These are phyloP conservation scores for Apaloderma vittatum DNA, from an alignment of 2,113 vertebrate genomes.

Conservation along the genomic window DNA sequence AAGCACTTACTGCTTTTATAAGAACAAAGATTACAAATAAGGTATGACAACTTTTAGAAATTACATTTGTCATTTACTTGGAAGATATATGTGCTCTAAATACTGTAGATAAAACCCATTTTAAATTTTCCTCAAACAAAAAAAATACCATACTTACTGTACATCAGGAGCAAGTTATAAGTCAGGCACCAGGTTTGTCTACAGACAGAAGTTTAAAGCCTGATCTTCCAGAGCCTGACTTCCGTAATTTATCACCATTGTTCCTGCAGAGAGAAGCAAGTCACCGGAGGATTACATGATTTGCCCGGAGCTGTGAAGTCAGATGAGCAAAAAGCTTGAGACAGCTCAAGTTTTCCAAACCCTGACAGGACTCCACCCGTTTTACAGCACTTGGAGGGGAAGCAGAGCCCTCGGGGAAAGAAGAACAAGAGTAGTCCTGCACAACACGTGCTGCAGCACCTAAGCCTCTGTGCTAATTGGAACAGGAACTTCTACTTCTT, in stretches of 20 bases:
- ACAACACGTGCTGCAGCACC: not conserved
- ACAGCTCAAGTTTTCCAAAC: not conserved
- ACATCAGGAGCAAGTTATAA: not conserved
- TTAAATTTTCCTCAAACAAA: not conserved
- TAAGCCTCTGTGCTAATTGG: not conserved
- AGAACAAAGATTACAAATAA: not conserved
- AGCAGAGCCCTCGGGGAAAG: not conserved
- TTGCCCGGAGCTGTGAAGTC: not conserved
- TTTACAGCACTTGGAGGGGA: not conserved
- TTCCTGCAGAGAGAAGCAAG: not conserved
- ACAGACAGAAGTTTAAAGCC: not conserved
- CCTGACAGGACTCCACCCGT: rapidly evolving
- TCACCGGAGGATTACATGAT: not conserved
- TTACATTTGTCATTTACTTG: not conserved
- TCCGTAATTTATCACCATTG: not conserved
- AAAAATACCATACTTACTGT: not conserved
- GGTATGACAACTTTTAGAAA: not conserved
- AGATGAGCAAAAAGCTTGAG: not conserved
- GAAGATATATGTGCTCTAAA: not conserved
- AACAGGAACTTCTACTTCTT: not conserved
- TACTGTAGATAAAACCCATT: not conserved
- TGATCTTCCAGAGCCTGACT: not conserved
- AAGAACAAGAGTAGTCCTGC: not conserved
- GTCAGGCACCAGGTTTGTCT: not conserved
- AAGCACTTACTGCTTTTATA: not conserved